phyloP scores from a whole-genome alignment of 2,113 vertebrate genomes.

The Neodon shergylaensis region DNA sequence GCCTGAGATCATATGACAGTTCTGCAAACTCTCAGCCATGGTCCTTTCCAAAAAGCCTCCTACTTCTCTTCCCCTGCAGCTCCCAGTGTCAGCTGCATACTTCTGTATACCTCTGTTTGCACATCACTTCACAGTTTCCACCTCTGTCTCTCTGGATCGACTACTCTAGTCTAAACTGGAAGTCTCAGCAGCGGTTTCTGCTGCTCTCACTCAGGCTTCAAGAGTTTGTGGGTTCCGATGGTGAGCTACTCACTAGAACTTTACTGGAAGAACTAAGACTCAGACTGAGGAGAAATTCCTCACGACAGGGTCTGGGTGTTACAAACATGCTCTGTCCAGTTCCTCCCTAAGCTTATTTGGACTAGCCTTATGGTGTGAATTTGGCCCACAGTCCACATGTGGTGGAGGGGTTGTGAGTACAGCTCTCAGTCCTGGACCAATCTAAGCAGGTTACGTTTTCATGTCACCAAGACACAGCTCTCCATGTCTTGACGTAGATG shows the following conservation, averaged over 20 bases:
- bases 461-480: neutral
- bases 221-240: neutral
- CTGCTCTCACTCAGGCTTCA: neutral
- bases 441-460: neutral
- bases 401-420: neutral
- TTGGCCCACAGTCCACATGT: neutral
- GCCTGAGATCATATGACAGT: neutral
- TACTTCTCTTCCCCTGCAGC: neutral
- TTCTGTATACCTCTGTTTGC: neutral
- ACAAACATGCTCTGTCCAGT: neutral
- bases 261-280: neutral
- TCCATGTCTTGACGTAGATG: neutral
- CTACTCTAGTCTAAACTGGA: neutral
- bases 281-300: neutral
- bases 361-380: neutral
- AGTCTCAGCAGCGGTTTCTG: neutral
- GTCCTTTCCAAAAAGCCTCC: neutral
- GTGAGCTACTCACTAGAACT: neutral
- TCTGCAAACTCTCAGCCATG: neutral
- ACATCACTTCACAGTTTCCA: neutral
- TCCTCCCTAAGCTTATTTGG: neutral
- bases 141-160: neutral
- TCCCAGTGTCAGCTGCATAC: neutral
- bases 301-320: neutral
- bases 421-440: neutral